Conservation (phyloP, 2,888 invertebrate genomes). For the Drosophila affinis region DNA sequence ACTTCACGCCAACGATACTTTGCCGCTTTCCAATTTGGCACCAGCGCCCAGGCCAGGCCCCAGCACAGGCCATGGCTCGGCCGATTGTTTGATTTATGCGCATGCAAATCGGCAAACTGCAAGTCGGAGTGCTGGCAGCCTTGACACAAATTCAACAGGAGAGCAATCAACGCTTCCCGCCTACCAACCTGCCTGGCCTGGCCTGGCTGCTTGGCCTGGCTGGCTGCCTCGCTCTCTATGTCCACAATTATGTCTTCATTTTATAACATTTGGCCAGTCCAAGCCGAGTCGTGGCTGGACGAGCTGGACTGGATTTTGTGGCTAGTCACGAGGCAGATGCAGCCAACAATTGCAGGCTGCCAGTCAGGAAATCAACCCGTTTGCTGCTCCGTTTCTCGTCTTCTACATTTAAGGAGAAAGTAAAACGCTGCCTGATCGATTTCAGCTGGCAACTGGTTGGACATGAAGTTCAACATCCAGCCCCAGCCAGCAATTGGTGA, state of each 20-base stretch:
- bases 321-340: conserved; percentile 73
- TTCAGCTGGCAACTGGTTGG: conserved; percentile 62
- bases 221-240: not conserved
- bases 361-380: conserved; percentile 70
- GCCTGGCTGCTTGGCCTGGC: conserved; percentile 9
- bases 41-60: conserved; percentile 40
- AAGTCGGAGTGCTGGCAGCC: conserved; percentile 50
- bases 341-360: conserved; percentile 50
- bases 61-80: conserved; percentile 2
- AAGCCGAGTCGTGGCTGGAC: not conserved
- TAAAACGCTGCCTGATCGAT: conserved; percentile 55
- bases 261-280: conserved; percentile 54
- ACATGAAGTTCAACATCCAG: conserved; percentile 60
- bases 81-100: conserved; percentile 39
- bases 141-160: conserved; percentile 68
- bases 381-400: conserved; percentile 56
- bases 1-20: conserved; percentile 19
- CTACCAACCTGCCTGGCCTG: conserved; percentile 18
- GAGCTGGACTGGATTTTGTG: conserved; percentile 61
- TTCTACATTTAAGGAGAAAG: conserved; percentile 77
- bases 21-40: conserved; percentile 55
- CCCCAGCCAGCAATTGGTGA: conserved; percentile 21
- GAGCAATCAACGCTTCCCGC: conserved; percentile 36
- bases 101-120: conserved; percentile 55
- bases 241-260: conserved; percentile 61